Conservation (phyloP, 2,113 vertebrate genomes). For the Gasterosteus aculeatus region DNA sequence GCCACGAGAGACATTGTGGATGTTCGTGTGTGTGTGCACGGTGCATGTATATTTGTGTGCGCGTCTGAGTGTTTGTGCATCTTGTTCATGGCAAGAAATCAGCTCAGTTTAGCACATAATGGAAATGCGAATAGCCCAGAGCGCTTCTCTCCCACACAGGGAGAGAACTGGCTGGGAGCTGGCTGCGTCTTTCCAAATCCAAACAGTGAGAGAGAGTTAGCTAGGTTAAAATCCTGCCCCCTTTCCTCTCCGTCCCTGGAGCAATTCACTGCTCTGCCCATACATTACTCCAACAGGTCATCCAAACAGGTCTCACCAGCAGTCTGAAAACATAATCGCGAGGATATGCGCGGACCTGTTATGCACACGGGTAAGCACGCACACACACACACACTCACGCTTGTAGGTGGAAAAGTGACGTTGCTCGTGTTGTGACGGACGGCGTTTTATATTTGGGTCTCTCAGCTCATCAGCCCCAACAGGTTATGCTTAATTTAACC, state of each 20-base stretch:
- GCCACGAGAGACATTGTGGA: conserved; percentile 44
- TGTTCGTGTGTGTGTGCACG: conserved; percentile 51
- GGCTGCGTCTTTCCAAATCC: conserved; percentile 71
- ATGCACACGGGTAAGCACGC: conserved; percentile 30
- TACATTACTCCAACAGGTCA: conserved; percentile 79
- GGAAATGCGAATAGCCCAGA: conserved; percentile 79
- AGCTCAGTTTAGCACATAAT: conserved; percentile 82
- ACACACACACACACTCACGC: conserved; percentile 6
- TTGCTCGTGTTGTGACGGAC: conserved; percentile 67
- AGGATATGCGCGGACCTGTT: conserved; percentile 43
- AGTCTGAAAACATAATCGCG: conserved; percentile 65
- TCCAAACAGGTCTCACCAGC: conserved; percentile 74
- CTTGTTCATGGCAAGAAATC: conserved; percentile 79
- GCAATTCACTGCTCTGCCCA: conserved; percentile 72
- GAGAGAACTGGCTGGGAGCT: conserved; percentile 73
- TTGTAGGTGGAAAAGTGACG: conserved; percentile 57
- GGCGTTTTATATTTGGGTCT: conserved; percentile 40
- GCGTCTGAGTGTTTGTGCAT: conserved; percentile 69
- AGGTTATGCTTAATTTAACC: conserved; percentile 86
- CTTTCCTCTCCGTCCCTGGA: conserved; percentile 60
- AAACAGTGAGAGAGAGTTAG: conserved; percentile 73
- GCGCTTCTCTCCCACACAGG: conserved; percentile 75
- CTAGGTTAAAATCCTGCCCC: conserved; percentile 72
- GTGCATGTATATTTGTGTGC: conserved; percentile 56
- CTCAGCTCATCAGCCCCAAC: conserved; percentile 35